Evolutionary conservation across 1,140 invertebrate species (phyloP).

Genomic region (Colletes latitarsis): DNA sequence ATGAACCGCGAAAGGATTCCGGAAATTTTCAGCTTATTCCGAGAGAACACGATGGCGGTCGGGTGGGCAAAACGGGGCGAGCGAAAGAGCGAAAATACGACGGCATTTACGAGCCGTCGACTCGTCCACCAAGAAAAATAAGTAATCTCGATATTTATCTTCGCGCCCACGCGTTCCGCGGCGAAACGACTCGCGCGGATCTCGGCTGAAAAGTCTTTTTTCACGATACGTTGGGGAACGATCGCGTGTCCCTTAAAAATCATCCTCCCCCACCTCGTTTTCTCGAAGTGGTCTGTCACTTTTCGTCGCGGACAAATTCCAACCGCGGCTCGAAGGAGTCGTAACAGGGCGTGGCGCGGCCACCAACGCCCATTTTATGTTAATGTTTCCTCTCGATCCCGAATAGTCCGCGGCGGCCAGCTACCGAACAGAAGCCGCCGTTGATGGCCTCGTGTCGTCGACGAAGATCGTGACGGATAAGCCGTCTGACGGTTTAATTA

Average conservation of each 20-base stretch:
- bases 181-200: conserved; percentile 5
- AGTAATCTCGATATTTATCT: conserved; percentile 69
- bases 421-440: conserved; percentile 51
- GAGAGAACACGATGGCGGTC: conserved; percentile 18
- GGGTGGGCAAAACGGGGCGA: conserved; percentile 20
- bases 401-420: conserved; percentile 21
- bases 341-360: conserved; percentile 67
- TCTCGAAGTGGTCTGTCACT: background rate
- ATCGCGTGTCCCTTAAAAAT: conserved; percentile 10
- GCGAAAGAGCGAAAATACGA: conserved; percentile 60
- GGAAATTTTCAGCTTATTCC: conserved; percentile 40
- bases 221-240: conserved; percentile 21
- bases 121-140: conserved; percentile 61
- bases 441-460: conserved; percentile 53
- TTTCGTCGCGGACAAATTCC: conserved; percentile 60
- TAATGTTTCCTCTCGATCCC: conserved; percentile 63
- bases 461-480: conserved; percentile 49
- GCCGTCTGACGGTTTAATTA: conserved; percentile 54
- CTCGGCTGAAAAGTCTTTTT: conserved; percentile 30
- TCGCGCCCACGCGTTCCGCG: conserved; percentile 45
- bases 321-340: background rate
- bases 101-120: conserved; percentile 67
- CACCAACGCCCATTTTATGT: conserved; percentile 79
- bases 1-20: conserved; percentile 17
- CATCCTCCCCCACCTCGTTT: background rate